phyloP scores from a whole-genome alignment of 2,113 vertebrate genomes.

The Protobothrops mucrosquamatus region DNA sequence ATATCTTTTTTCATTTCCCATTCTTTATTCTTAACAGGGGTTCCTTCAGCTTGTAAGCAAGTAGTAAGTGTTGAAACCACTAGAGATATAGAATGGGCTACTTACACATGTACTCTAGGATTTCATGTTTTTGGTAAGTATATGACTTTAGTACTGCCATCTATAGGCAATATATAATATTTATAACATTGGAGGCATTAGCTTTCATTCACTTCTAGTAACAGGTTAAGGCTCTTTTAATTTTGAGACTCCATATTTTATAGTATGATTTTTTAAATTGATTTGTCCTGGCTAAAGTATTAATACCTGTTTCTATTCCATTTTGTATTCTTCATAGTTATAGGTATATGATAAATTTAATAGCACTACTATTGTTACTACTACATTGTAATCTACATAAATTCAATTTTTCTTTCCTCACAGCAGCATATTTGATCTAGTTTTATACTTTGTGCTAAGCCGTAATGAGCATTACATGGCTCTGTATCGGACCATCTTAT shows the following conservation, averaged over 20 bases:
- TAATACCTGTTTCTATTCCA: background rate
- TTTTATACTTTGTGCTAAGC: background rate
- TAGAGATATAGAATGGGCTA: slow-evolving; percentile 89
- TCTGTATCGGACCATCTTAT: background rate
- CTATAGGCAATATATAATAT: background rate
- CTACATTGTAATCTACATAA: background rate
- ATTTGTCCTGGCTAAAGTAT: background rate
- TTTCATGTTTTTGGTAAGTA: slow-evolving; percentile 94
- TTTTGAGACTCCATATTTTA: background rate
- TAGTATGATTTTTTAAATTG: background rate
- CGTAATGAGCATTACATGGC: background rate
- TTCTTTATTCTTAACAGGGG: slow-evolving; percentile 74
- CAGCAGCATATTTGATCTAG: background rate
- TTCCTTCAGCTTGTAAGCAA: slow-evolving; percentile 95
- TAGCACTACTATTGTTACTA: background rate
- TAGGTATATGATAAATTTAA: background rate
- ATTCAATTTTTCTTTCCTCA: background rate
- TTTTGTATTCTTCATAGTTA: background rate
- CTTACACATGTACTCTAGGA: slow-evolving; percentile 89
- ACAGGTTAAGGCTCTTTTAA: background rate
- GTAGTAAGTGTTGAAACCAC: slow-evolving; percentile 94
- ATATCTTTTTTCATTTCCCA: rapidly evolving
- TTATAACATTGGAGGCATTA: background rate
- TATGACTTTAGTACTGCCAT: background rate
- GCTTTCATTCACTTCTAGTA: background rate